Evolutionary conservation across 2,113 vertebrate species (phyloP).

Genomic region (Chaetura pelagica): DNA sequence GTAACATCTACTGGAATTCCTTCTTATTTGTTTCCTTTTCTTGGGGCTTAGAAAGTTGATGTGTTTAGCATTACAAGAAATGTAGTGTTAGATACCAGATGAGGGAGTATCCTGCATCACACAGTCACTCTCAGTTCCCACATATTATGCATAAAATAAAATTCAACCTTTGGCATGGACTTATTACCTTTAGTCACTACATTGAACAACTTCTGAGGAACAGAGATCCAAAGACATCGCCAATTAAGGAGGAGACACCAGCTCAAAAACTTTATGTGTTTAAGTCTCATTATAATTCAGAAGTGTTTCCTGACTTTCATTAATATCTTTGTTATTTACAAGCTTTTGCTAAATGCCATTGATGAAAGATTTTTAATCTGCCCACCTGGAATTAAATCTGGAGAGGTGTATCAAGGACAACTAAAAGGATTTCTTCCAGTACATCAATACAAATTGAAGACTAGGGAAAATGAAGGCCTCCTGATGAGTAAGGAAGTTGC

Average conservation of each 20-base stretch:
- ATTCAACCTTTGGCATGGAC: not conserved
- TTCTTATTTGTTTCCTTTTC: not conserved
- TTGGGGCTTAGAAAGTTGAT: not conserved
- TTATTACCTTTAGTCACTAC: not conserved
- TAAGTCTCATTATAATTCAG: slow-evolving; percentile 13
- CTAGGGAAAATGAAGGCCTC: no score
- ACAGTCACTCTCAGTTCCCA: not conserved
- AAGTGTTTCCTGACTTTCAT: not conserved
- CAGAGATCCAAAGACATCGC: not conserved
- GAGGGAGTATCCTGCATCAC: not conserved
- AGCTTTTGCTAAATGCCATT: not conserved
- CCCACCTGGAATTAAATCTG: not conserved
- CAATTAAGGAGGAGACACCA: not conserved
- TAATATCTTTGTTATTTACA: slow-evolving; percentile 35
- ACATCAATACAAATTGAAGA: no score
- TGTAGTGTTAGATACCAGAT: not conserved
- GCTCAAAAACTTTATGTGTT: not conserved
- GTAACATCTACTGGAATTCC: not conserved
- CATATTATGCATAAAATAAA: not conserved
- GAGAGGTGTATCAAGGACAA: no score
- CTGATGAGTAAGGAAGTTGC: no score
- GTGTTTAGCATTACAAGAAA: not conserved
- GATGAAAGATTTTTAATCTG: slow-evolving; percentile 54
- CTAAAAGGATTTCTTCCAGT: no score
- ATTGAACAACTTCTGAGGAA: not conserved